phyloP scores from a whole-genome alignment of 2,888 invertebrate species.

The Selenia dentaria region DNA sequence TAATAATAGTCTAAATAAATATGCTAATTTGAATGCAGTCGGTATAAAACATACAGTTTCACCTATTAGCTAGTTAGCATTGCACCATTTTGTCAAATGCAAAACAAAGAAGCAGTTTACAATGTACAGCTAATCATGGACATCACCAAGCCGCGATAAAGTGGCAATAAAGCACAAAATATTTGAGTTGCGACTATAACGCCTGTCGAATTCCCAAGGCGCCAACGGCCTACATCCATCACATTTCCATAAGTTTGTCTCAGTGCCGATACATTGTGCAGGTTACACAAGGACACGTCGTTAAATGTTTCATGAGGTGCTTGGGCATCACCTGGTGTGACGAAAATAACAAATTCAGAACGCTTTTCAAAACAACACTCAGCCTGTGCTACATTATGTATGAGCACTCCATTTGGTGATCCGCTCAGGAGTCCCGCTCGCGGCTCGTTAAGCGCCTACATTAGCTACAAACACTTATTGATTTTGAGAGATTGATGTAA shows the following conservation, averaged over 20 bases:
- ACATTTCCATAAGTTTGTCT: conserved; percentile 10
- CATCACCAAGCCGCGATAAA: background rate
- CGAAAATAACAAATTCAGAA: conserved; percentile 83
- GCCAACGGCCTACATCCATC: conserved; percentile 9
- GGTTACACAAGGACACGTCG: conserved; percentile 60
- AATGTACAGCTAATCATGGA: background rate
- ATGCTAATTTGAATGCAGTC: too few species aligned
- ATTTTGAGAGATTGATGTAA: conserved; percentile 77
- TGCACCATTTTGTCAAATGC: too few species aligned
- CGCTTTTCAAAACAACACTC: conserved; percentile 84
- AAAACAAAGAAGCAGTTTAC: too few species aligned
- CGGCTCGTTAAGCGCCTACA: conserved; percentile 83
- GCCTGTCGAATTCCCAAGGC: conserved; percentile 4
- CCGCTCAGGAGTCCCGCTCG: conserved; percentile 81
- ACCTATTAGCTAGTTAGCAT: too few species aligned
- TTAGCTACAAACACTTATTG: conserved; percentile 82
- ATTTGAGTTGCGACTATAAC: background rate
- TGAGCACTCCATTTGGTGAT: conserved; percentile 84
- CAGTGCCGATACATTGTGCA: conserved; percentile 16
- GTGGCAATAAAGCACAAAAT: too few species aligned
- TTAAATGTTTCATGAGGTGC: conserved; percentile 79
- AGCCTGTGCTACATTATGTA: conserved; percentile 81
- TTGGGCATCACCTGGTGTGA: conserved; percentile 79
- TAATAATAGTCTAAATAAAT: too few species aligned
- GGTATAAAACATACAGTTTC: too few species aligned